A percentile compares a stretch with the other conserved stretches of the same genome.
phyloP scores from a whole-genome alignment of 2,113 vertebrate species.

The Neogobius melanostomus region DNA sequence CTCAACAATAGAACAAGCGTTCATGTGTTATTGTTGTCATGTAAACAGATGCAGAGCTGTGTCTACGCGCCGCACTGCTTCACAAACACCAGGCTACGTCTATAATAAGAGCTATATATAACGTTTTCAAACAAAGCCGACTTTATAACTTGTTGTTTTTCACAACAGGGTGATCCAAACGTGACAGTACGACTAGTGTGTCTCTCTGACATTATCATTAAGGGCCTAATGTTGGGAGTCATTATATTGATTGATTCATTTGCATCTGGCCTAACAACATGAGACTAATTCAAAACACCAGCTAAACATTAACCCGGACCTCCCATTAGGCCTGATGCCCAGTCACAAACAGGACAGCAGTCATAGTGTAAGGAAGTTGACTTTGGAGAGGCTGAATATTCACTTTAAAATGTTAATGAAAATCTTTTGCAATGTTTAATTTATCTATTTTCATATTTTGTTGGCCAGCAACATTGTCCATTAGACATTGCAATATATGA shows the following conservation, averaged over 20 bases:
- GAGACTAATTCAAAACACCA: background rate
- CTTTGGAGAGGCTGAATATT: background rate
- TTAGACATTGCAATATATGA: too few species aligned
- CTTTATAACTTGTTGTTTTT: constrained; percentile 1
- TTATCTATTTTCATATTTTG: too few species aligned
- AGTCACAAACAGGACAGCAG: background rate
- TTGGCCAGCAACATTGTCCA: too few species aligned
- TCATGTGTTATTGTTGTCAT: constrained; percentile 42
- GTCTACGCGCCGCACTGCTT: constrained; percentile 15
- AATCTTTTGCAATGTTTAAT: too few species aligned
- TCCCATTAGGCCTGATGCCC: constrained; percentile 7
- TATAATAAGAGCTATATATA: too few species aligned
- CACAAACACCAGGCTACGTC: constrained; percentile 17
- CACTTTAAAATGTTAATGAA: too few species aligned
- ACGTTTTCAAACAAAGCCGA: background rate
- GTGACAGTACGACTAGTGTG: background rate
- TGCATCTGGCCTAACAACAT: constrained; percentile 1
- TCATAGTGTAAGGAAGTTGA: background rate
- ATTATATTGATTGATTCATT: constrained; percentile 4
- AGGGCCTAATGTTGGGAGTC: background rate
- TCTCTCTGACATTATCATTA: background rate
- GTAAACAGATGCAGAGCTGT: constrained; percentile 48
- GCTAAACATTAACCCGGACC: constrained; percentile 5
- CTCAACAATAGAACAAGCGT: constrained; percentile 50
- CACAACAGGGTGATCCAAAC: background rate